Evolutionary conservation across 92 coral and sea anemone species (phyloP), one percentile per base, ranked within the genome.

Genomic region (Parazoanthus swiftii): DNA sequence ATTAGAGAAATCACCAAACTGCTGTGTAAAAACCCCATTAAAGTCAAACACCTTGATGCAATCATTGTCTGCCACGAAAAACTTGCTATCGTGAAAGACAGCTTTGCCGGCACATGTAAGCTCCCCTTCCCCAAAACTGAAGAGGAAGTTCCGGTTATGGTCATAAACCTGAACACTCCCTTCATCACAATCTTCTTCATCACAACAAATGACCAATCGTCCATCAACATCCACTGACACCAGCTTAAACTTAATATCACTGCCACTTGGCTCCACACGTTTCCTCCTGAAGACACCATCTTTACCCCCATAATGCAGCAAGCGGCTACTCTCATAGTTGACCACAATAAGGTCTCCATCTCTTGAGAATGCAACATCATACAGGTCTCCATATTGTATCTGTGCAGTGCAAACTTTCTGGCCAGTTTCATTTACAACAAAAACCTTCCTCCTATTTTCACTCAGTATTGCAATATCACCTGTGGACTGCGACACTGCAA

Each of bases 271-370:
- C 23, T 84, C 87, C 25, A 84, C 79, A 15, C 66, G 78, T 72
- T 70, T 70, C 15, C 66, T 74, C 43, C n/a, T 72, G 16, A 84
- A 84, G 14, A 84, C 5, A 15, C 87, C 87, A 48, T 71, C 74
- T 46, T 44, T 84, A 71, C 87, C 79, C 16, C 66, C 77, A 84
- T 84, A 84, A 54, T 84, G 87, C 29, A 84, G 77, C 56, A 84
- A 84, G 10, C 79, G 87, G 16, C 87, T 84, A 66, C 39, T 84
- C 68, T 84, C 87, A 68, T 43, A 29, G 66, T 84, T 84, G 7
- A 84, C 87, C 66, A 84, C 87, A 48, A 84, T 84, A 37, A 84
- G 46, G 26, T 84, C 77, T 84, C 87, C 87, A 46, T 84, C 79
- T 5, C 38, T 84, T 48, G 87, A 71, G 75, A 37, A 84, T 71